phyloP scores from a whole-genome alignment of 1,140 invertebrate species.

The Triops longicaudatus region DNA sequence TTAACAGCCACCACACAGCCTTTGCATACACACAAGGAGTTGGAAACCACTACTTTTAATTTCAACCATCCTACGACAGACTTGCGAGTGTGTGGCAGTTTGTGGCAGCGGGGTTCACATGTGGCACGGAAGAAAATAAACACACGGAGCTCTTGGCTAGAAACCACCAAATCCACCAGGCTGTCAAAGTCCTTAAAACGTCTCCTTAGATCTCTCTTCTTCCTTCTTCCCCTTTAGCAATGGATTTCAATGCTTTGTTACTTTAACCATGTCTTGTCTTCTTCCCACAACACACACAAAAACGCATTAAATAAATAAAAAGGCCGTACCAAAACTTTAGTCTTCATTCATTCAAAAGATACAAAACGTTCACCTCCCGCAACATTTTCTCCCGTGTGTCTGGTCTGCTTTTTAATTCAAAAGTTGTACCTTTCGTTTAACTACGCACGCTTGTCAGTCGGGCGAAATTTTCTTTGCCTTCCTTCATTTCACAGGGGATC shows the following conservation, averaged over 20 bases:
- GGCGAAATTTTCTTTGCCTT: background rate
- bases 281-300: background rate
- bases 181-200: slow-evolving; percentile 15
- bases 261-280: background rate
- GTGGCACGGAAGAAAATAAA: slow-evolving; percentile 12
- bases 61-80: slow-evolving; percentile 10
- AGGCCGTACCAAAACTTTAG: background rate
- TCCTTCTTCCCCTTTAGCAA: background rate
- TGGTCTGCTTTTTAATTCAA: background rate
- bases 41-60: slow-evolving; percentile 12
- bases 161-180: slow-evolving; percentile 14
- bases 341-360: background rate
- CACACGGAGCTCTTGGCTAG: slow-evolving; percentile 5
- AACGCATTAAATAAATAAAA: background rate
- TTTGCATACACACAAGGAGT: background rate
- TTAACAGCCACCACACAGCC: background rate
- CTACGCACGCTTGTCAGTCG: background rate
- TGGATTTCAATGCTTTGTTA: background rate
- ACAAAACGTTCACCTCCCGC: background rate
- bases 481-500: background rate
- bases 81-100: slow-evolving; percentile 10
- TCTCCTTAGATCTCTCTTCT: slow-evolving; percentile 2
- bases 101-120: slow-evolving; percentile 13
- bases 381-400: background rate
- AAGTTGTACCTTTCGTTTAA: background rate